phyloP scores from a whole-genome alignment of 1,140 invertebrate genomes.

The Bombus impatiens region DNA sequence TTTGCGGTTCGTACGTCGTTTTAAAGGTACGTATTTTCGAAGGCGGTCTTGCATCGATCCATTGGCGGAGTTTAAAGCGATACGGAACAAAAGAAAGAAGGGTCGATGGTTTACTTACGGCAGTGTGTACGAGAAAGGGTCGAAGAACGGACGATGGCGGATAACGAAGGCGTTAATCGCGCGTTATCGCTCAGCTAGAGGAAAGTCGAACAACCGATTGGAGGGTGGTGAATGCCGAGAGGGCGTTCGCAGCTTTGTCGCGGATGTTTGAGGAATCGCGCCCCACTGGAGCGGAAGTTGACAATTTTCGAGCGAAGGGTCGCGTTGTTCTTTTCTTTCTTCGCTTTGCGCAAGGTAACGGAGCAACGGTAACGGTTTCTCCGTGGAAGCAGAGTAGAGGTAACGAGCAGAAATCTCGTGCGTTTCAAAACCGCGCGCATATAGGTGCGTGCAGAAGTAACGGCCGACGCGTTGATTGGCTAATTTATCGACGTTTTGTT shows the following conservation, averaged over 20 bases:
- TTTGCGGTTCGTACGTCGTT: fast-evolving
- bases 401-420: too few relatives aligned
- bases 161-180: conserved; percentile 9
- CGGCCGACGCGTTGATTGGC: too few relatives aligned
- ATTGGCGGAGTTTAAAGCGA: too few relatives aligned
- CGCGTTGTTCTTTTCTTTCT: not conserved
- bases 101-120: not conserved
- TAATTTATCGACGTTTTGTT: too few relatives aligned
- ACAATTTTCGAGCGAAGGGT: not conserved
- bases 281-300: not conserved
- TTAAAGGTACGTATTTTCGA: too few relatives aligned
- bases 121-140: not conserved
- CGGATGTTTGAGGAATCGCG: conserved; percentile 1
- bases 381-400: too few relatives aligned
- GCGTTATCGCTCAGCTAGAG: not conserved
- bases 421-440: too few relatives aligned
- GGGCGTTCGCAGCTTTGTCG: not conserved
- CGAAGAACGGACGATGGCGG: not conserved
- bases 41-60: not conserved
- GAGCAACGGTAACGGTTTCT: too few relatives aligned
- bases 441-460: too few relatives aligned
- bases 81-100: not conserved
- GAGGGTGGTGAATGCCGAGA: not conserved
- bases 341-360: not conserved
- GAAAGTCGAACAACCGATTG: not conserved